These are phyloP conservation scores for Drosophila nebulosa DNA, from an alignment of 1,140 invertebrate species.

Conservation along the genomic window DNA sequence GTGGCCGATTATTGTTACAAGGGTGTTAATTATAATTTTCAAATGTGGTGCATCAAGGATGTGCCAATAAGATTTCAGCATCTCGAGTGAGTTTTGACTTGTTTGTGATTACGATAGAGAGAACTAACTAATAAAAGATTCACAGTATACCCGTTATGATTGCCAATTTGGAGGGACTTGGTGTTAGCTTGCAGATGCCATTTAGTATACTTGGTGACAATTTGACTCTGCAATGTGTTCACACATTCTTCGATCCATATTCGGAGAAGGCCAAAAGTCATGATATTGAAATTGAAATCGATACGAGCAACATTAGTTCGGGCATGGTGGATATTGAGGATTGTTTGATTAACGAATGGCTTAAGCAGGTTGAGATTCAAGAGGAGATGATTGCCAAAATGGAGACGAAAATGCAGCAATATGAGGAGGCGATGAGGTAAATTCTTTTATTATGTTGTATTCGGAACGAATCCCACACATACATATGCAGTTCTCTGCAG, in stretches of 20 bases:
- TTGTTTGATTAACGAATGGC: constrained; percentile 55
- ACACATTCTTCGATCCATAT: constrained; percentile 54
- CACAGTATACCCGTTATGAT: constrained; percentile 42
- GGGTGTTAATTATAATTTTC: constrained; percentile 33
- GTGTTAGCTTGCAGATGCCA: constrained; percentile 49
- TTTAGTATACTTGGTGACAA: constrained; percentile 52
- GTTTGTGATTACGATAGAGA: too few species aligned
- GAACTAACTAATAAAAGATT: too few species aligned
- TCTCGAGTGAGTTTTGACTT: constrained; percentile 38
- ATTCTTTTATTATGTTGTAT: too few species aligned
- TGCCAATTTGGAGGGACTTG: constrained; percentile 36
- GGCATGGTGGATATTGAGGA: constrained; percentile 56
- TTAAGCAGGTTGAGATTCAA: constrained; percentile 42
- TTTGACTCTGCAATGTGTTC: constrained; percentile 54
- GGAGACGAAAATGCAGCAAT: constrained; percentile 18
- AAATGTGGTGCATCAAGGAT: constrained; percentile 65
- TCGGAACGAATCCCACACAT: too few species aligned
- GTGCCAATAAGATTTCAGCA: constrained; percentile 51
- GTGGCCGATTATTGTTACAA: constrained; percentile 48
- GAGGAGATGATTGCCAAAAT: constrained; percentile 29
- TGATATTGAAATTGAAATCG: background rate
- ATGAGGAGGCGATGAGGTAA: constrained; percentile 33
- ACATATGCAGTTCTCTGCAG: background rate
- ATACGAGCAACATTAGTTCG: constrained; percentile 22
- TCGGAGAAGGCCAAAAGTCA: constrained; percentile 55